Percentiles rank a stretch among this genome's conserved stretches.
These are phyloP conservation scores for Lathronympha strigana DNA, from an alignment of 2,888 invertebrate genomes.

Conservation along the genomic window DNA sequence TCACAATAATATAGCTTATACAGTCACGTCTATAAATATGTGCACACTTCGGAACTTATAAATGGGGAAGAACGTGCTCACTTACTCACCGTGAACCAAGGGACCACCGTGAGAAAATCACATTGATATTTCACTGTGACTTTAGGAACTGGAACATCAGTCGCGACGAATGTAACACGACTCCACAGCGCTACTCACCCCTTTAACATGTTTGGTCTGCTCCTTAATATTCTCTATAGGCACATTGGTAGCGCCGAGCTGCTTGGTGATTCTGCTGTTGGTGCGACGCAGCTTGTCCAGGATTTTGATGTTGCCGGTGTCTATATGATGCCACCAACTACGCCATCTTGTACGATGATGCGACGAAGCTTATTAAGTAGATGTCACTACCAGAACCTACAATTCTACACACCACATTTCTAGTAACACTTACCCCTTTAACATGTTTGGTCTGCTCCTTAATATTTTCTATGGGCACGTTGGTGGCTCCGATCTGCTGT, in stretches of 20 bases:
- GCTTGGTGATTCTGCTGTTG: conserved; percentile 99
- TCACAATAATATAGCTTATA: too few relatives aligned
- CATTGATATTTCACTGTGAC: too few relatives aligned
- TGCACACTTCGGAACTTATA: too few relatives aligned
- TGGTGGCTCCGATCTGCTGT: conserved; percentile 99
- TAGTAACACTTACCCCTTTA: conserved; percentile 94
- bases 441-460: conserved; percentile 97
- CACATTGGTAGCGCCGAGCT: conserved; percentile 99
- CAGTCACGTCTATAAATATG: too few relatives aligned
- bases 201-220: conserved; percentile 96
- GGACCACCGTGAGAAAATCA: too few relatives aligned
- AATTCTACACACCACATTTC: neutral
- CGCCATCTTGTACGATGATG: conserved; percentile 96
- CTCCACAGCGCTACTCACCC: conserved; percentile 97
- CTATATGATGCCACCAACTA: conserved; percentile 99
- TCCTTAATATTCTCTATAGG: conserved; percentile 98
- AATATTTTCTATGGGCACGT: conserved; percentile 98
- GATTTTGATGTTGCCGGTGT: conserved; percentile 99
- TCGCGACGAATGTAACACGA: too few relatives aligned
- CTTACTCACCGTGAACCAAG: too few relatives aligned
- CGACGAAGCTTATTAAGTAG: conserved; percentile 97
- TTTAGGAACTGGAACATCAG: conserved; percentile 99
- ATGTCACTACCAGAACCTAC: too few relatives aligned
- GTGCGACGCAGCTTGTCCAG: conserved; percentile 96
- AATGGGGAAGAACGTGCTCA: too few relatives aligned